A percentile compares a stretch with the other conserved stretches of the same genome.
Evolutionary conservation across 1,140 invertebrate genomes (phyloP).

Genomic region (Drosophila biarmipes): DNA sequence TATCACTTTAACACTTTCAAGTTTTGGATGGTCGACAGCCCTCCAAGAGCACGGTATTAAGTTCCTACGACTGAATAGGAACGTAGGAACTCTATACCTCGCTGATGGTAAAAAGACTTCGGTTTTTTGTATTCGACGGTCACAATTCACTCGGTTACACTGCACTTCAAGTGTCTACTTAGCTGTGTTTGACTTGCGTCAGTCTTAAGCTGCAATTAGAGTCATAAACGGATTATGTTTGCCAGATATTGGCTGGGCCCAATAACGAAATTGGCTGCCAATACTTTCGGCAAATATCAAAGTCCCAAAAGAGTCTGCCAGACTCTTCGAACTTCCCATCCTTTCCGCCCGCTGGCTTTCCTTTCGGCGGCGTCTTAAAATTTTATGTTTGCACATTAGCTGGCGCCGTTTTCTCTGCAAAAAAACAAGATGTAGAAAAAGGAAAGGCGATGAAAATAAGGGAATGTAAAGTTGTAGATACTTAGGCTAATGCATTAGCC

Average conservation of each 20-base stretch:
- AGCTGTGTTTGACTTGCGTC: slow-evolving; percentile 57
- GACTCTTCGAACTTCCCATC: slow-evolving; percentile 13
- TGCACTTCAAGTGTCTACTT: slow-evolving; percentile 63
- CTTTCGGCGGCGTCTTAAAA: slow-evolving; percentile 74
- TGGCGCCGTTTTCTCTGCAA: slow-evolving; percentile 44
- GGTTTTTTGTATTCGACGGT: slow-evolving; percentile 21
- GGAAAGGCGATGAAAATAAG: slow-evolving; percentile 10
- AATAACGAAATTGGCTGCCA: slow-evolving; percentile 59
- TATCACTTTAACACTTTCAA: slow-evolving; percentile 3
- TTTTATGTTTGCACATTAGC: slow-evolving; percentile 80
- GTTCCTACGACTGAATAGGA: slow-evolving; percentile 80
- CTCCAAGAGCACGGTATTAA: slow-evolving; percentile 85
- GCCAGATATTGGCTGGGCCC: slow-evolving; percentile 46
- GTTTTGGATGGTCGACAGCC: slow-evolving; percentile 72
- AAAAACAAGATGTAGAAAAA: slow-evolving; percentile 5
- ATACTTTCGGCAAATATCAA: slow-evolving; percentile 58
- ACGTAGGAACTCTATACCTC: slow-evolving; percentile 85
- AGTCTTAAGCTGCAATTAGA: slow-evolving; percentile 79
- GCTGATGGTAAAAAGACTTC: slow-evolving; percentile 82
- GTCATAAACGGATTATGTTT: slow-evolving; percentile 74
- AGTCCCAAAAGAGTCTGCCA: slow-evolving; percentile 39
- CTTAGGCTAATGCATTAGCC: slow-evolving; percentile 63
- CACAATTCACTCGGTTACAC: slow-evolving; percentile 36
- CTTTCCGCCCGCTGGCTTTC: slow-evolving; percentile 18
- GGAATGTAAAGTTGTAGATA: slow-evolving; percentile 47